These are phyloP conservation scores for Philypnodon macrostomus DNA, from an alignment of 2,797 vertebrate species.

Conservation along the genomic window DNA sequence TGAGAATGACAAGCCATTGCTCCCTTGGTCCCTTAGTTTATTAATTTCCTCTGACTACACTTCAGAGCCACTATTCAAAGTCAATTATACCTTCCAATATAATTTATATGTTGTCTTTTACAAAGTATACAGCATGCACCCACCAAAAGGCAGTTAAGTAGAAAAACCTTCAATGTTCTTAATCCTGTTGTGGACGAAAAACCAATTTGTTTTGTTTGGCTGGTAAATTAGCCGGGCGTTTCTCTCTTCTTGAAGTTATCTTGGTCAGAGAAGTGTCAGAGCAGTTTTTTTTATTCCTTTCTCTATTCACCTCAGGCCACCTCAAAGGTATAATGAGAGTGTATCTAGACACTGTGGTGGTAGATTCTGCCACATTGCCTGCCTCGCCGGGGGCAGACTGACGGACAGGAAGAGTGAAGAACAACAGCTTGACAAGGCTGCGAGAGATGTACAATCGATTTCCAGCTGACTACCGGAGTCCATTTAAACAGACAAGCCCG, in stretches of 20 bases:
- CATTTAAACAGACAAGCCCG: slow-evolving; percentile 66
- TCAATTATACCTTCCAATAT: slow-evolving; percentile 2
- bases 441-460: slow-evolving; percentile 63
- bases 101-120: slow-evolving; percentile 1
- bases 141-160: background rate
- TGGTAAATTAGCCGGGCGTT: slow-evolving; percentile 9
- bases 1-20: slow-evolving; percentile 1
- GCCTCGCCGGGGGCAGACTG: slow-evolving; percentile 62
- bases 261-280: slow-evolving; percentile 22
- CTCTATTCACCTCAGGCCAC: slow-evolving; percentile 48
- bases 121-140: background rate
- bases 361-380: slow-evolving; percentile 57
- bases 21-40: background rate
- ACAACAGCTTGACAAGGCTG: slow-evolving; percentile 62
- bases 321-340: slow-evolving; percentile 66
- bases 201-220: slow-evolving; percentile 11
- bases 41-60: background rate
- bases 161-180: background rate
- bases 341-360: slow-evolving; percentile 57
- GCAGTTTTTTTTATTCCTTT: slow-evolving; percentile 23
- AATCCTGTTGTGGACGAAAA: slow-evolving; percentile 19
- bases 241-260: slow-evolving; percentile 15
- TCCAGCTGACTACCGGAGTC: slow-evolving; percentile 64
- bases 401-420: slow-evolving; percentile 68
- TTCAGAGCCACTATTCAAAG: slow-evolving; percentile 7